Percentiles rank a stretch among this genome's conserved stretches.
Evolutionary conservation across 2,888 invertebrate genomes (phyloP).

Genomic region (Oscheius sp.): DNA sequence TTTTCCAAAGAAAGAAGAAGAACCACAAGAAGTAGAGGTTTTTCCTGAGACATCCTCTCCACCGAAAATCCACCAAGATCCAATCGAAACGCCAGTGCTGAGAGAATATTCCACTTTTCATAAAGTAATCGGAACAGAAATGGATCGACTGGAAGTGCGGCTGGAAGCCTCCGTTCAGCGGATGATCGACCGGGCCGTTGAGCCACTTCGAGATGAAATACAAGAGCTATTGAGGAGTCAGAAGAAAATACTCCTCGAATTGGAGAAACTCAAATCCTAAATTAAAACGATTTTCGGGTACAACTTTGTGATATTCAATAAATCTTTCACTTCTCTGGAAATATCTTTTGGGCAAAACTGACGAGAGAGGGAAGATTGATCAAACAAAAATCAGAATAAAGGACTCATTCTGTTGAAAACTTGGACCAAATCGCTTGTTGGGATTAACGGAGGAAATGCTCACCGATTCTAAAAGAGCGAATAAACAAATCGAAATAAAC

Average conservation of each 20-base stretch:
- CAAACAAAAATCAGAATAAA: too few relatives aligned
- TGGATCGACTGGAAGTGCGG: conserved; percentile 44
- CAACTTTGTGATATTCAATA: background rate
- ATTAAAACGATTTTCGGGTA: background rate
- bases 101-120: conserved; percentile 36
- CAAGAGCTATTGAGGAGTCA: conserved; percentile 1
- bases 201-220: conserved; percentile 1
- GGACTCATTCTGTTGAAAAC: too few relatives aligned
- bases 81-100: conserved; percentile 1
- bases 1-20: background rate
- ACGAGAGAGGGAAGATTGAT: too few relatives aligned
- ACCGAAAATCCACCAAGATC: background rate
- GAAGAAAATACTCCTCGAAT: background rate
- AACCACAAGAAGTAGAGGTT: background rate
- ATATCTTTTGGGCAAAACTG: too few relatives aligned
- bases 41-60: background rate
- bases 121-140: conserved; percentile 43
- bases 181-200: conserved; percentile 28
- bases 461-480: too few relatives aligned
- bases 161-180: conserved; percentile 31
- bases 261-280: background rate
- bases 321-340: background rate
- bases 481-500: too few relatives aligned
- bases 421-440: too few relatives aligned
- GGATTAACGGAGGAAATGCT: too few relatives aligned